A percentile compares a stretch with the other conserved stretches of the same genome.
Conservation (phyloP, 2,113 vertebrate species). For the Mus pahari region DNA sequence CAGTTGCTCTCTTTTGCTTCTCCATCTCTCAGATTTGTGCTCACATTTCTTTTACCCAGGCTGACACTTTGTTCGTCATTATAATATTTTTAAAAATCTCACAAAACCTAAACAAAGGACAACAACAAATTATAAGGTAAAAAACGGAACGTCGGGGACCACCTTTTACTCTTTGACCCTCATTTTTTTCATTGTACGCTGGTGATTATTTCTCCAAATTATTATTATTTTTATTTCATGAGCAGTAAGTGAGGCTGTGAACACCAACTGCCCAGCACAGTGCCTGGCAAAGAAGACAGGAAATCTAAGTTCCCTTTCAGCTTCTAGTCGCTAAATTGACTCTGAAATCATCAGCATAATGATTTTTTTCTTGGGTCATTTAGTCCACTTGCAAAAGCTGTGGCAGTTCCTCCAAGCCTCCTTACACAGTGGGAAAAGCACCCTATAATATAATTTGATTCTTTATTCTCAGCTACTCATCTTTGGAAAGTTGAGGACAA, state of each 20-base stretch:
- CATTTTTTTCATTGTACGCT: conserved; percentile 16
- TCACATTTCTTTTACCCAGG: neutral
- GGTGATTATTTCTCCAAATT: conserved; percentile 17
- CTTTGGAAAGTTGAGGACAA: conserved; percentile 5
- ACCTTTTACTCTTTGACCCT: neutral
- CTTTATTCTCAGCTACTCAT: conserved; percentile 12
- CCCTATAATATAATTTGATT: neutral
- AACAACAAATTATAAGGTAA: neutral
- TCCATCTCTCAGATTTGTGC: neutral
- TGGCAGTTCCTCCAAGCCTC: neutral
- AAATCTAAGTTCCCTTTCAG: conserved; percentile 33
- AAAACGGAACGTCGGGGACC: too few species aligned
- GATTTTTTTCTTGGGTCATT: conserved; percentile 60
- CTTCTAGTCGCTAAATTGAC: conserved; percentile 62
- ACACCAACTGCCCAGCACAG: conserved; percentile 10
- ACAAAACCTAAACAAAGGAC: neutral
- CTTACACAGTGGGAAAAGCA: neutral
- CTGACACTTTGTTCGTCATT: neutral
- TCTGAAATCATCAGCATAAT: conserved; percentile 62
- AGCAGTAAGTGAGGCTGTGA: conserved; percentile 44
- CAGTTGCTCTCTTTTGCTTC: neutral
- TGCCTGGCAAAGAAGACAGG: neutral
- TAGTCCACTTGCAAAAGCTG: neutral
- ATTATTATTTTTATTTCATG: conserved; percentile 45
- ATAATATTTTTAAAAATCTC: neutral